Conservation (phyloP, 2,797 vertebrate species). For the Protosalanx chinensis region DNA sequence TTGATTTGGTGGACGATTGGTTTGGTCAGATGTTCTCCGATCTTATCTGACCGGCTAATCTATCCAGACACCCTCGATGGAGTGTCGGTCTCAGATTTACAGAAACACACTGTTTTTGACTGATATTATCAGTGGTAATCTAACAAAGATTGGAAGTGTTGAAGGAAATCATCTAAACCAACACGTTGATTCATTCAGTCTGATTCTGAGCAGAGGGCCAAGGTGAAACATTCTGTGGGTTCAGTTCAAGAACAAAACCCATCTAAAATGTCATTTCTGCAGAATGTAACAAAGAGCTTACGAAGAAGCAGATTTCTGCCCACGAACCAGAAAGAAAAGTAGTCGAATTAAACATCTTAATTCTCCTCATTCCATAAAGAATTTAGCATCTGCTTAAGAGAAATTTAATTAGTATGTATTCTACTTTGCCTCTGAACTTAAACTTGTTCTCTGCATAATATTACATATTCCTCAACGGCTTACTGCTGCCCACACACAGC, state of each 20-base stretch:
- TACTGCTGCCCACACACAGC: constrained; percentile 45
- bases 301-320: background rate
- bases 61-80: no score
- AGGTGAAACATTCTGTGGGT: background rate
- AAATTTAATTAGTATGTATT: constrained; percentile 67
- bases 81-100: background rate
- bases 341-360: constrained; percentile 23
- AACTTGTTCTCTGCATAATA: constrained; percentile 9
- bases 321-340: background rate
- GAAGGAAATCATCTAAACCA: background rate
- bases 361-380: constrained; percentile 35
- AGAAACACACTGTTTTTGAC: background rate
- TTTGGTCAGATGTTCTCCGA: no score
- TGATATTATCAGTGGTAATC: background rate
- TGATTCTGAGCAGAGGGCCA: background rate
- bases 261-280: constrained; percentile 14
- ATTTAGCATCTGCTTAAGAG: constrained; percentile 52
- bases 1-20: no score
- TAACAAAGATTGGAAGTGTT: constrained; percentile 10
- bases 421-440: constrained; percentile 59
- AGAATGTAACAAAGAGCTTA: no score
- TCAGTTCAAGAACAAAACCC: background rate
- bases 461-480: constrained; percentile 24
- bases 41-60: no score
- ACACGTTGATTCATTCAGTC: background rate